Evolutionary conservation across 2,113 vertebrate genomes (phyloP).

Genomic region (Malaclemys terrapin): DNA sequence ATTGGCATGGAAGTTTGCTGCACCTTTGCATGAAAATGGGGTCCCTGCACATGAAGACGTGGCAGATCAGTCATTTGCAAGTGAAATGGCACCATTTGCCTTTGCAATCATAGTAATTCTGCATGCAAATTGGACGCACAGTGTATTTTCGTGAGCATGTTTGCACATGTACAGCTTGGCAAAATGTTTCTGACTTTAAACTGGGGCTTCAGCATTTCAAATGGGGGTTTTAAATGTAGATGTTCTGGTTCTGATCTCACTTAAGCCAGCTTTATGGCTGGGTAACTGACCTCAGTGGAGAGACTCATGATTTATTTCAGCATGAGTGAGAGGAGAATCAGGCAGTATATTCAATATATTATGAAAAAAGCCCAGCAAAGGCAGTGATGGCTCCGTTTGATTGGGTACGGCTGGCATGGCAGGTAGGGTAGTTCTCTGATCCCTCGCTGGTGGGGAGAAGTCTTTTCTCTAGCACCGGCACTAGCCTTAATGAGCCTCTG

Average conservation of each 20-base stretch:
- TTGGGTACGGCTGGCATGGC: neutral
- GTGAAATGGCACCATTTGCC: neutral
- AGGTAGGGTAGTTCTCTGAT: neutral
- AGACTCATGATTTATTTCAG: neutral
- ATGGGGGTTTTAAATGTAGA: neutral
- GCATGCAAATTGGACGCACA: accelerated
- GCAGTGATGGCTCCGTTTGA: neutral
- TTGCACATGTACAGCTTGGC: neutral
- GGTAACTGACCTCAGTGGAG: neutral
- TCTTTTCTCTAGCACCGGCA: neutral
- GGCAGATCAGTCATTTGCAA: neutral
- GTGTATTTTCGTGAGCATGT: neutral
- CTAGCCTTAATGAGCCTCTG: neutral
- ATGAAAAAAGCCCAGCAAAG: neutral
- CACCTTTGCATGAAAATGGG: neutral
- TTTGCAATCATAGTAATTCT: neutral
- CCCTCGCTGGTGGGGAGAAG: neutral
- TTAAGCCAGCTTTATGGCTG: neutral
- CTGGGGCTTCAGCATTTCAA: neutral
- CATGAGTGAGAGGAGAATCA: neutral
- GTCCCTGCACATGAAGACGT: neutral
- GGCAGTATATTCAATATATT: neutral
- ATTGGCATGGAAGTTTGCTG: neutral
- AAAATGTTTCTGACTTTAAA: neutral
- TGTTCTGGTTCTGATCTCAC: neutral